A percentile compares a stretch with the other conserved stretches of the same genome.
These are phyloP conservation scores for Elmis aenea DNA, from an alignment of 2,888 invertebrate genomes.

Conservation along the genomic window DNA sequence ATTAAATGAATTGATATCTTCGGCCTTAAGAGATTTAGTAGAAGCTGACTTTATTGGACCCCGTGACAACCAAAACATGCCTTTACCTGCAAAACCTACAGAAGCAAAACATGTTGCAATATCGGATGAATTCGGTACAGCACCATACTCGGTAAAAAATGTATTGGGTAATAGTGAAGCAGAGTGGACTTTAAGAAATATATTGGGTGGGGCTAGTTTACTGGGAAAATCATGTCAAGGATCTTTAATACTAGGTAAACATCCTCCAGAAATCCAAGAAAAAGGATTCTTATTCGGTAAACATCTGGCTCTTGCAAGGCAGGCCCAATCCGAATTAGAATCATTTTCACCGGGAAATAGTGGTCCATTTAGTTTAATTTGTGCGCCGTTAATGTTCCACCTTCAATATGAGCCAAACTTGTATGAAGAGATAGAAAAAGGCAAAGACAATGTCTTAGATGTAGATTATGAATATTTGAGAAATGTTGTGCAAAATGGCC, in stretches of 20 bases:
- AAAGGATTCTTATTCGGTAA: conserved; percentile 86
- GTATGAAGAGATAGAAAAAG: conserved; percentile 65
- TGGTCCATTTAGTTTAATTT: conserved; percentile 64
- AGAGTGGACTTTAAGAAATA: conserved; percentile 78
- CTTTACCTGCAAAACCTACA: conserved; percentile 65
- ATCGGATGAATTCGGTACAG: conserved; percentile 32
- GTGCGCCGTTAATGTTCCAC: conserved; percentile 80
- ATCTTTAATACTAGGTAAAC: conserved; percentile 79
- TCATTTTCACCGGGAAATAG: conserved; percentile 52
- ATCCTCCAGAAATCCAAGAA: conserved; percentile 68
- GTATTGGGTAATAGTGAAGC: conserved; percentile 59
- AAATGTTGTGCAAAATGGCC: conserved; percentile 50
- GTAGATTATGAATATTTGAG: conserved; percentile 58
- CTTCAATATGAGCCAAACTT: conserved; percentile 67
- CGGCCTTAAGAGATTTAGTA: conserved; percentile 81
- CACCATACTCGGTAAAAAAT: conserved; percentile 41
- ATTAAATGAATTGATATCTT: conserved; percentile 83
- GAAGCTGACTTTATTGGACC: conserved; percentile 87
- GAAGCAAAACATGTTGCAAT: conserved; percentile 33
- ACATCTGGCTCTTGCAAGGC: conserved; percentile 86
- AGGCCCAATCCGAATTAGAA: conserved; percentile 68
- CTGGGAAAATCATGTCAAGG: conserved; percentile 85
- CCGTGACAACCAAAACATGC: conserved; percentile 79
- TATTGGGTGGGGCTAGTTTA: conserved; percentile 70
- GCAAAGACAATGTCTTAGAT: conserved; percentile 58